Conservation (phyloP, 1,140 invertebrate genomes). For the Drosophila prosaltans region DNA sequence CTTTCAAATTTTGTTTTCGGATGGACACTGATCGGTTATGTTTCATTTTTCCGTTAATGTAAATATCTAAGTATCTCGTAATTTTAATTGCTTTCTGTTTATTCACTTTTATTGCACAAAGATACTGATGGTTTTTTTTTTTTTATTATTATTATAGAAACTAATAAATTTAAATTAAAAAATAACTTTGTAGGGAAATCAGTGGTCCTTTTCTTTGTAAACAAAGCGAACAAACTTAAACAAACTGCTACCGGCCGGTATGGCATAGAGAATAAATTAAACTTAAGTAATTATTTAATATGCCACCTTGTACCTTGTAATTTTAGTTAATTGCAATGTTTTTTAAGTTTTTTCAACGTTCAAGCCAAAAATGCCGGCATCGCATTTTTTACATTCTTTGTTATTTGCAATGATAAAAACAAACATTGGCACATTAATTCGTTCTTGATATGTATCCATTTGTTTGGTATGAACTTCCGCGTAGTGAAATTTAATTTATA, state of each 20-base stretch:
- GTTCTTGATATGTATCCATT: conserved; percentile 8
- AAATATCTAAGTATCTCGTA: too few relatives aligned
- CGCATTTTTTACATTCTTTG: conserved; percentile 6
- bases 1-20: too few relatives aligned
- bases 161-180: too few relatives aligned
- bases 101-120: too few relatives aligned
- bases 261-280: conserved; percentile 14
- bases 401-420: conserved; percentile 2
- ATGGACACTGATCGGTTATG: too few relatives aligned
- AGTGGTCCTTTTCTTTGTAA: not conserved
- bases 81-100: too few relatives aligned
- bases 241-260: not conserved
- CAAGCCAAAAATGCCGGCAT: conserved; percentile 1
- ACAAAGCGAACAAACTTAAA: not conserved
- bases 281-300: conserved; percentile 17
- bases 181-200: not conserved
- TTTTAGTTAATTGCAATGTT: not conserved
- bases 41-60: too few relatives aligned
- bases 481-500: conserved; percentile 8
- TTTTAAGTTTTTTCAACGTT: not conserved
- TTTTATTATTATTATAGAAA: too few relatives aligned
- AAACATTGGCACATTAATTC: conserved; percentile 12
- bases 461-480: conserved; percentile 48
- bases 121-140: too few relatives aligned
- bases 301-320: too few relatives aligned